phyloP scores from a whole-genome alignment of 2,888 invertebrate genomes.

The Dryobotodes eremita region DNA sequence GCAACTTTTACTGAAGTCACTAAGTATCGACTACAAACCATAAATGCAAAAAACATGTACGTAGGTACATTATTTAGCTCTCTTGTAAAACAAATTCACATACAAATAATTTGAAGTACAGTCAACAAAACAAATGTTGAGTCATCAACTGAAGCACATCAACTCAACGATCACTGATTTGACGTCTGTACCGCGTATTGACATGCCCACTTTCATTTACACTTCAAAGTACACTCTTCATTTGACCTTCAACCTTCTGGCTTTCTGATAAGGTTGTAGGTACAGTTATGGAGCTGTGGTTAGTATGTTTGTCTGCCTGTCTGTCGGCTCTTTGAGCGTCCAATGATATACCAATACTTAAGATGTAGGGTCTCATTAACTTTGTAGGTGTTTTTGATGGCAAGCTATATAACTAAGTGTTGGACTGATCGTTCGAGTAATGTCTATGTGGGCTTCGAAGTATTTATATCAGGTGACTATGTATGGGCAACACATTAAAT shows the following conservation, averaged over 20 bases:
- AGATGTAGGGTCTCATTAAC: conserved; percentile 71
- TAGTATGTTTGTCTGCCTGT: conserved; percentile 49
- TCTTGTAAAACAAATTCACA: conserved; percentile 39
- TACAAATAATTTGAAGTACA: conserved; percentile 55
- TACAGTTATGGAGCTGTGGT: neutral
- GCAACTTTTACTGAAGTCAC: neutral
- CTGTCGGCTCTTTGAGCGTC: conserved; percentile 68
- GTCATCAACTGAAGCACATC: conserved; percentile 67
- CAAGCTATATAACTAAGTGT: conserved; percentile 59
- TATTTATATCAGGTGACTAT: conserved; percentile 54
- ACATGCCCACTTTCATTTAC: conserved; percentile 46
- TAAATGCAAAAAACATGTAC: neutral
- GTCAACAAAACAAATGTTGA: conserved; percentile 65
- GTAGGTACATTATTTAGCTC: neutral
- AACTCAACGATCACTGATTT: conserved; percentile 68
- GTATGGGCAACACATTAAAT: conserved; percentile 46
- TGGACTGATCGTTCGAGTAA: conserved; percentile 48
- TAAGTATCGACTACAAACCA: neutral
- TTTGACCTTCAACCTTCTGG: conserved; percentile 34
- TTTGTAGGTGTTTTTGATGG: conserved; percentile 68
- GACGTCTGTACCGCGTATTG: conserved; percentile 65
- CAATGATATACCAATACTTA: conserved; percentile 72
- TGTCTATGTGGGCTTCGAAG: conserved; percentile 39
- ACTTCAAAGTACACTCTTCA: neutral
- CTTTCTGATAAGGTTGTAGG: conserved; percentile 10